These are phyloP conservation scores for Pipistrellus pygmaeus DNA, from an alignment of 2,797 vertebrate genomes.

Conservation along the genomic window DNA sequence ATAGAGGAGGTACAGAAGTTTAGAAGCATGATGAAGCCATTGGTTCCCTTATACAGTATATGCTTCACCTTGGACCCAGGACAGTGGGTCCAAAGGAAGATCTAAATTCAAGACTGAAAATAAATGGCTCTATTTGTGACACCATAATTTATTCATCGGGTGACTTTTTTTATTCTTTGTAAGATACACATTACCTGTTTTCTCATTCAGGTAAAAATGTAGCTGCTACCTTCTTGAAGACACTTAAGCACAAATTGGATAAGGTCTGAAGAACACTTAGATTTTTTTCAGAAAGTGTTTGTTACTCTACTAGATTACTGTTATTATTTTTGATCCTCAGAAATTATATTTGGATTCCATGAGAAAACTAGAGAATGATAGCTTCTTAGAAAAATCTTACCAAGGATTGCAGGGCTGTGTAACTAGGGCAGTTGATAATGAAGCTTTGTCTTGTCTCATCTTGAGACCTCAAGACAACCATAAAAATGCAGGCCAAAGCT, in stretches of 20 bases:
- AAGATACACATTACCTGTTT: slow-evolving; percentile 34
- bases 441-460: neutral
- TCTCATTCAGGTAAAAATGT: slow-evolving; percentile 21
- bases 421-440: slow-evolving; percentile 38
- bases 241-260: slow-evolving; percentile 9
- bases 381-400: slow-evolving; percentile 20
- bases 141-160: slow-evolving; percentile 43
- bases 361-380: neutral
- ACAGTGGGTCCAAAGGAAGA: neutral
- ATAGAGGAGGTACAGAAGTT: neutral
- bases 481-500: slow-evolving; percentile 41
- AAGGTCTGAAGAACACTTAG: neutral
- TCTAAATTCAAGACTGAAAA: neutral
- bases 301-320: neutral
- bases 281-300: slow-evolving; percentile 25
- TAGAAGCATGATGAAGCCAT: neutral
- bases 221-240: slow-evolving; percentile 3
- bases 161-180: slow-evolving; percentile 53
- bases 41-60: neutral
- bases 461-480: slow-evolving; percentile 36
- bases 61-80: neutral
- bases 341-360: slow-evolving; percentile 17
- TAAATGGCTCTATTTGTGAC: slow-evolving; percentile 25
- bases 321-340: slow-evolving; percentile 20
- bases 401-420: neutral